phyloP scores from a whole-genome alignment of 2,113 vertebrate genomes.

The Cnemophilus loriae region DNA sequence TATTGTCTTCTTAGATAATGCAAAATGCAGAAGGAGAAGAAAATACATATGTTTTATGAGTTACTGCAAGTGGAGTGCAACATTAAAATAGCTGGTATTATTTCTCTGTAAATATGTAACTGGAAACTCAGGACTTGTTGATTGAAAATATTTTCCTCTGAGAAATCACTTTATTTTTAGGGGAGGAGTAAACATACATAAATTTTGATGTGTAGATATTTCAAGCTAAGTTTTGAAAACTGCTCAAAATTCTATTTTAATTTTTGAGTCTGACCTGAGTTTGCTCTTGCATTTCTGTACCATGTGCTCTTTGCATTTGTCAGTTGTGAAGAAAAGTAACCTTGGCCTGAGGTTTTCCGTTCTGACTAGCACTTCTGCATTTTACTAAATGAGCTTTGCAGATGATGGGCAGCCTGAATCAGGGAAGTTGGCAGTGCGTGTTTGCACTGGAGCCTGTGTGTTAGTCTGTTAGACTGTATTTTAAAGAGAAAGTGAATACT shows the following conservation, averaged over 20 bases:
- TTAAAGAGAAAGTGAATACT: not conserved
- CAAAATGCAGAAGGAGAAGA: not conserved
- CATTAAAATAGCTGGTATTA: not conserved
- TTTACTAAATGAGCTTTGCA: constrained; percentile 8
- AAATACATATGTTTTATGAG: not conserved
- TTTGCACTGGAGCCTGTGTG: not conserved
- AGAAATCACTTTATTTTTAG: not conserved
- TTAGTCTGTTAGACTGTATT: not conserved
- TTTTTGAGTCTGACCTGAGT: not conserved
- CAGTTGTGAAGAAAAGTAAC: not conserved
- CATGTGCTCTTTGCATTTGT: not conserved
- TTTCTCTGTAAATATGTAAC: not conserved
- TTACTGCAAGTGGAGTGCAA: not conserved
- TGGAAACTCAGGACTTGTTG: not conserved
- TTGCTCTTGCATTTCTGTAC: not conserved
- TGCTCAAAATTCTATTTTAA: not conserved
- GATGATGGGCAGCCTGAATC: not conserved
- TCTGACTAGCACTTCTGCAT: not conserved
- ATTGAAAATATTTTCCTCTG: not conserved
- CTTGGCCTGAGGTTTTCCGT: not conserved
- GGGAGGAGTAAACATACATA: not conserved
- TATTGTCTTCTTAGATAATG: not conserved
- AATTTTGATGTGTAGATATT: not conserved
- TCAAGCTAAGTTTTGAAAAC: not conserved
- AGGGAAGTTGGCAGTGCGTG: not conserved